Conservation (phyloP, 2,797 vertebrate species). For the Pangasius djambal region DNA sequence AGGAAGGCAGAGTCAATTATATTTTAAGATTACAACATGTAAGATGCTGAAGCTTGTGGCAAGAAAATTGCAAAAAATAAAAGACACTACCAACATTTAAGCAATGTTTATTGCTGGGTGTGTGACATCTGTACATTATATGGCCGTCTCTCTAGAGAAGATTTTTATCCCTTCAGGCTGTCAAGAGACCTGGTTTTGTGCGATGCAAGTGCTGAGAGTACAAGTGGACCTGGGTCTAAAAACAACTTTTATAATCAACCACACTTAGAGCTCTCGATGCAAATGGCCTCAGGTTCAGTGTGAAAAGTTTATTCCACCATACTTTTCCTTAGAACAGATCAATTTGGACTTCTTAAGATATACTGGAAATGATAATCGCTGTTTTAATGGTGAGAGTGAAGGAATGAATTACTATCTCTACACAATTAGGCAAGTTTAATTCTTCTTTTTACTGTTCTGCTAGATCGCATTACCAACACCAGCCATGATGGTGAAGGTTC, state of each 20-base stretch:
- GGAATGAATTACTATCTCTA: not conserved
- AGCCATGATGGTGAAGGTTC: not conserved
- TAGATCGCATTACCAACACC: not conserved
- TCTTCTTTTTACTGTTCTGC: not conserved
- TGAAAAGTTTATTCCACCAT: not conserved
- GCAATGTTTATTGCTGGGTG: not conserved
- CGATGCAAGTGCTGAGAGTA: not conserved
- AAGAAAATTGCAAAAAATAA: not conserved
- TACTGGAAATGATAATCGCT: not conserved
- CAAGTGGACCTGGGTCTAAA: not conserved
- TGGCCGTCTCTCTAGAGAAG: not conserved
- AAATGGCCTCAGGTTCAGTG: not conserved
- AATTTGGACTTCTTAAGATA: not conserved
- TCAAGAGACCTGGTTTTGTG: not conserved
- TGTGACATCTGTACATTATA: not conserved
- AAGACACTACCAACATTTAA: not conserved
- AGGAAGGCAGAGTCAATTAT: not conserved
- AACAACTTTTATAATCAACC: not conserved
- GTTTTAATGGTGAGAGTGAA: not conserved
- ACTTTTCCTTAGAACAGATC: not conserved
- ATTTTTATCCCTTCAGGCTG: not conserved
- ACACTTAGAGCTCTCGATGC: not conserved
- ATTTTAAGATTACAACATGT: too few relatives aligned
- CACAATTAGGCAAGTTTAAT: not conserved
- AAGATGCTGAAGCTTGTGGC: not conserved